Base-by-base conservation (phyloP, 2,888 invertebrate species). In the Apodemia hepburni region DNA sequence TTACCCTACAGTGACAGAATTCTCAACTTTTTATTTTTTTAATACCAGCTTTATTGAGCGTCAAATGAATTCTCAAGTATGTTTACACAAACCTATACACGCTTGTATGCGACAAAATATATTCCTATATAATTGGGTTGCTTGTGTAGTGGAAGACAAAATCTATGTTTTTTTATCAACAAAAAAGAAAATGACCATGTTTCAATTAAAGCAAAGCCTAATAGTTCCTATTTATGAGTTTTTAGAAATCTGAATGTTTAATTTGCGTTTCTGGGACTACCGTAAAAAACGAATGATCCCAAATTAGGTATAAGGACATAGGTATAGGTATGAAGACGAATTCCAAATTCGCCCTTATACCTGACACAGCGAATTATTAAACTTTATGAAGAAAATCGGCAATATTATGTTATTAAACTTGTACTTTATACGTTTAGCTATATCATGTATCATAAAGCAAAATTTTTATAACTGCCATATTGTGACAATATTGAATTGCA, bases 31-130 rank as follows among this genome's bases (percentile, higher is more conserved):
- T 61, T 60, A 66, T 65, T 61, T 60, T 64, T 62, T 64, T 65
- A 47, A 54, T 33, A 66, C 63, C 64, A 63, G 76, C 77, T 77
- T 75, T 78, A 75, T 78, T 76, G 78, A 76, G 76, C 76, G 69
- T 51, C 54, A 60, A 59, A 64, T 66, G 58, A 65, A 61, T 60
- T 63, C 54, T 65, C 61, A 17, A 33, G 22, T 17, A n/a, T 61
- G 42, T 54, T 54, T 49, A 54, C 5, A 27, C 15, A 54, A 51
- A 54, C 54, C 5, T 54, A 15, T 54, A 54, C 22, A 22, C 54
- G 54, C 27, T 54, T 54, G 15, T 51, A 54, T 54, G 54, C 27
- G 27, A 54, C 2, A 45, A 45, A 45, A 15, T 27, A 27, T 51
- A 51, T 54, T 54, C 7, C 54, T 54, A 54, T 54, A 12, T 54